Percentiles rank a stretch among this genome's conserved stretches.
Conservation (phyloP, 2,888 invertebrate genomes). For the Crioceris asparagi region DNA sequence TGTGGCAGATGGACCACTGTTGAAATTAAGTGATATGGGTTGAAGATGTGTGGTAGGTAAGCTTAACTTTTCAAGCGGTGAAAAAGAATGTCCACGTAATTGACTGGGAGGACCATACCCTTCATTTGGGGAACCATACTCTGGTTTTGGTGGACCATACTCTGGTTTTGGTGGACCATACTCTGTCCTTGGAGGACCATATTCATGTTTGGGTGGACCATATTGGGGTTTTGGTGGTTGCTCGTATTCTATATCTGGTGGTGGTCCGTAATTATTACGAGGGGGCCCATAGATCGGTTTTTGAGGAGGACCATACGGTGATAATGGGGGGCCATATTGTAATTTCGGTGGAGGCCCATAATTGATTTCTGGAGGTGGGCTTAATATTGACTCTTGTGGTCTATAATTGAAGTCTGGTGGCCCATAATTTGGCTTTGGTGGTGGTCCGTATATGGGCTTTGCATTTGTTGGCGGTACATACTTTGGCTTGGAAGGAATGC, state of each 20-base stretch:
- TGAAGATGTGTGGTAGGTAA: conserved; percentile 11
- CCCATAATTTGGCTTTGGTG: conserved; percentile 1
- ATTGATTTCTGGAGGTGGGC: conserved; percentile 13
- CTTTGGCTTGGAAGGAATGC: conserved; percentile 11
- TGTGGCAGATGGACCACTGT: conserved; percentile 12
- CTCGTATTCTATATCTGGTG: conserved; percentile 13
- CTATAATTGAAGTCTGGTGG: conserved; percentile 8
- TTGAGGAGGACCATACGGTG: conserved; percentile 17
- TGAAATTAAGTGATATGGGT: conserved; percentile 7
- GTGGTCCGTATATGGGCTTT: conserved; percentile 17
- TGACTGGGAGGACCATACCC: conserved; percentile 9
- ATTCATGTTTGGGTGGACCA: conserved; percentile 14
- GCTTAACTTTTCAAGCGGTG: conserved; percentile 3
- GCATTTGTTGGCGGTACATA: conserved; percentile 9
- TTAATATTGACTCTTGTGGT: conserved; percentile 11
- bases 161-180: conserved; percentile 22
- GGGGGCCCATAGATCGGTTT: conserved; percentile 14
- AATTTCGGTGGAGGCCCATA: conserved; percentile 9
- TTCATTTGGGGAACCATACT: conserved; percentile 16
- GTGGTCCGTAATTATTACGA: conserved; percentile 13
- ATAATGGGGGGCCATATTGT: neutral
- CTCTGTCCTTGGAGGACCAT: conserved; percentile 16
- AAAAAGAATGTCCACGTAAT: conserved; percentile 4
- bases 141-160: conserved; percentile 19
- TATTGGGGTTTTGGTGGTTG: conserved; percentile 10